A percentile compares a stretch with the other conserved stretches of the same genome.
Conservation (phyloP, 2,888 invertebrate genomes). For the Dicycla oo region DNA sequence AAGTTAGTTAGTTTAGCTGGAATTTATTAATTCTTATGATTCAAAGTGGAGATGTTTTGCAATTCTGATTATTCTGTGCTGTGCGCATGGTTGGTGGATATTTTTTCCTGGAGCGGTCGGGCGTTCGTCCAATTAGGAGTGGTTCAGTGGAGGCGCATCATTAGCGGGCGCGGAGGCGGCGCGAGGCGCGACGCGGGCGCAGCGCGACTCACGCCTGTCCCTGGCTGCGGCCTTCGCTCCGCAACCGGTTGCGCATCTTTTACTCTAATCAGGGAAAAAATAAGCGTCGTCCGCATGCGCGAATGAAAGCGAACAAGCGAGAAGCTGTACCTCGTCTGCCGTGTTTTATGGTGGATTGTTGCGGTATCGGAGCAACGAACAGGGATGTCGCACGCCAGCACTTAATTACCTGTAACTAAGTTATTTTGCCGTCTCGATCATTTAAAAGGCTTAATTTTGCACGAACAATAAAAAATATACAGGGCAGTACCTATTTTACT, state of each 20-base stretch:
- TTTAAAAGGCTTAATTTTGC: conserved; percentile 22
- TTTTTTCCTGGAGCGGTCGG: conserved; percentile 83
- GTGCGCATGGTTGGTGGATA: conserved; percentile 75
- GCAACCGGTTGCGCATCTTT: conserved; percentile 89
- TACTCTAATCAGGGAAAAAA: conserved; percentile 89
- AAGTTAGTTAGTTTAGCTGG: conserved; percentile 73
- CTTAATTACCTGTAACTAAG: conserved; percentile 40
- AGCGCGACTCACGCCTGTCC: conserved; percentile 76
- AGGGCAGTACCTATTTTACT: conserved; percentile 22
- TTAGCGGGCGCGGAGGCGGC: conserved; percentile 79
- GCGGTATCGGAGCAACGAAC: conserved; percentile 77
- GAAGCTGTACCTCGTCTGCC: conserved; percentile 79
- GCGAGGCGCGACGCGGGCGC: conserved; percentile 68
- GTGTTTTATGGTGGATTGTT: conserved; percentile 87
- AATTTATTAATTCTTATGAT: conserved; percentile 77
- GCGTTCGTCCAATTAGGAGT: conserved; percentile 87
- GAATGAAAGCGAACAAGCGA: conserved; percentile 86
- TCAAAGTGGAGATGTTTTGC: conserved; percentile 70
- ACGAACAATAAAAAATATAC: background rate
- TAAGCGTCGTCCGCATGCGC: conserved; percentile 82
- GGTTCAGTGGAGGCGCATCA: conserved; percentile 86
- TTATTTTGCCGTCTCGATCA: conserved; percentile 30
- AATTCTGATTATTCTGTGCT: conserved; percentile 77
- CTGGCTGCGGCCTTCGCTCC: conserved; percentile 86
- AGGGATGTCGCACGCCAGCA: conserved; percentile 68